phyloP scores from a whole-genome alignment of 1,140 invertebrate genomes.

The Caerostris darwini region DNA sequence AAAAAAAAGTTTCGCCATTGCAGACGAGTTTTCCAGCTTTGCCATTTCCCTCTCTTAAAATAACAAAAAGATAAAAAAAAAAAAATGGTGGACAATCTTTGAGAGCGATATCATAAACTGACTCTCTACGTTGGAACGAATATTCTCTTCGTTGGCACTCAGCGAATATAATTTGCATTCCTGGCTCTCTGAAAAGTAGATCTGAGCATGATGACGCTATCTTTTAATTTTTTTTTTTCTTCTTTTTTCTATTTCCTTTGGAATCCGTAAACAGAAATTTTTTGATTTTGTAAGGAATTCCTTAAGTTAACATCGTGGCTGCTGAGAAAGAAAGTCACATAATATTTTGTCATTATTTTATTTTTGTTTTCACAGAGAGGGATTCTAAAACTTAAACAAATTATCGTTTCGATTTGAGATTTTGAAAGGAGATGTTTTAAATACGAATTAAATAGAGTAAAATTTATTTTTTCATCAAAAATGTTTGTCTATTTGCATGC shows the following conservation, averaged over 20 bases:
- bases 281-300: neutral
- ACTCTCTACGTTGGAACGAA: neutral
- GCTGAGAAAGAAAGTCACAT: neutral
- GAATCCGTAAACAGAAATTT: no score
- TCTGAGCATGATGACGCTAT: neutral
- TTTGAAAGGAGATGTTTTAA: no score
- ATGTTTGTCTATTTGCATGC: no score
- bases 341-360: no score
- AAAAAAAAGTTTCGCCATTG: neutral
- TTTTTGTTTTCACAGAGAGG: no score
- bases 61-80: neutral
- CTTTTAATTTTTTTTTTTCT: neutral
- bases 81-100: conserved; percentile 15
- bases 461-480: no score
- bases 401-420: no score
- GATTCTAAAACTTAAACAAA: no score
- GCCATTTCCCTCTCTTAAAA: neutral
- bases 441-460: no score
- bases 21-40: neutral
- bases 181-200: neutral
- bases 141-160: neutral
- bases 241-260: neutral
- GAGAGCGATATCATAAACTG: conserved; percentile 23
- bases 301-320: neutral
- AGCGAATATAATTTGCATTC: conserved; percentile 31